These are phyloP conservation scores for Apis florea DNA, from an alignment of 1,140 invertebrate species.

Conservation along the genomic window DNA sequence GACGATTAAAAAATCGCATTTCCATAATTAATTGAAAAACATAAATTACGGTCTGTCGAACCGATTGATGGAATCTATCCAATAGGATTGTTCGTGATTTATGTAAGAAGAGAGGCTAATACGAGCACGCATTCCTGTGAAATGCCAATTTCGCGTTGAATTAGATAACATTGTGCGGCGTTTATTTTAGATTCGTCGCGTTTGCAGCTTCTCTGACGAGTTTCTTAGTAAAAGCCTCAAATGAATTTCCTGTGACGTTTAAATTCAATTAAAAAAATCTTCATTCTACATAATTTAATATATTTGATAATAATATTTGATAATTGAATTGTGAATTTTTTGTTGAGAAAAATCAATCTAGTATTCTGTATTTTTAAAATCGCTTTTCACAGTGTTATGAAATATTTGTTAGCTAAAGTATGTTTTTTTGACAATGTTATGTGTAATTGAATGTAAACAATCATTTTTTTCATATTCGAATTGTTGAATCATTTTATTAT, in stretches of 20 bases:
- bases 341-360: neutral
- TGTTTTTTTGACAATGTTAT: constrained; percentile 14
- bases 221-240: constrained; percentile 4
- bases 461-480: neutral
- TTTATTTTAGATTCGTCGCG: constrained; percentile 60
- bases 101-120: constrained; percentile 36
- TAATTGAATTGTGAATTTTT: no score
- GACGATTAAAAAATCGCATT: neutral
- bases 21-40: neutral
- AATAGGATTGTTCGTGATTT: constrained; percentile 2
- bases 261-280: neutral
- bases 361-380: neutral
- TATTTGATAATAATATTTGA: neutral
- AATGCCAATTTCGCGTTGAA: constrained; percentile 62
- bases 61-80: neutral
- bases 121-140: constrained; percentile 59
- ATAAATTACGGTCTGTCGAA: neutral
- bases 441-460: constrained; percentile 27
- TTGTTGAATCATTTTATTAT: neutral
- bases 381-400: neutral
- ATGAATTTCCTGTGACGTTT: neutral
- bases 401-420: neutral
- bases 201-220: neutral
- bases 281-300: neutral
- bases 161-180: constrained; percentile 63